Evolutionary conservation across 2,113 vertebrate species (phyloP).

Genomic region (Myotis lucifugus): DNA sequence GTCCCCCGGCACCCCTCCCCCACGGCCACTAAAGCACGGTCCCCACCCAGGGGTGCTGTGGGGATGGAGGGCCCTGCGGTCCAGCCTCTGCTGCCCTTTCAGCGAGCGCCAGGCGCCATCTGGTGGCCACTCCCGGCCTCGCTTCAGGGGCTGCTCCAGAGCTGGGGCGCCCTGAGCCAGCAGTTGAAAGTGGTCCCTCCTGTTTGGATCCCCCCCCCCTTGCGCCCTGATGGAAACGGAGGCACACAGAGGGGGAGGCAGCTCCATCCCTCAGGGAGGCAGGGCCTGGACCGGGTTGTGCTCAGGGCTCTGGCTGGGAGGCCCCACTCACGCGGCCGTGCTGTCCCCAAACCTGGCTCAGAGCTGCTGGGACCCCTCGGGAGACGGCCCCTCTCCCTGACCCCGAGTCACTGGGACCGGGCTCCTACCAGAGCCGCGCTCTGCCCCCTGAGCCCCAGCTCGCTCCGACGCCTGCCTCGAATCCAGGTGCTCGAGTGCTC

Average conservation of each 20-base stretch:
- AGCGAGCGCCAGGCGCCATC: not conserved
- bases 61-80: no score
- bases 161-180: rapidly evolving
- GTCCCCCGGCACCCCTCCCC: not conserved
- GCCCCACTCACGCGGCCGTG: rapidly evolving
- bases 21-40: rapidly evolving
- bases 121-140: not conserved
- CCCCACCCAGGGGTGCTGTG: rapidly evolving
- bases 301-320: not conserved
- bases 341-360: not conserved
- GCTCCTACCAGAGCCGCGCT: rapidly evolving
- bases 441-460: not conserved
- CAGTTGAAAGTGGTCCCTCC: rapidly evolving
- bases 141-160: rapidly evolving
- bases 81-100: no score
- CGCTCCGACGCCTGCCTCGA: rapidly evolving
- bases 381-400: not conserved
- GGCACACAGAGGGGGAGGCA: not conserved
- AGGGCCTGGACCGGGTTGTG: not conserved
- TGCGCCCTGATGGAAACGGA: rapidly evolving
- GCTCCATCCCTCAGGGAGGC: not conserved
- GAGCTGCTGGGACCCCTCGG: rapidly evolving
- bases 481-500: not conserved
- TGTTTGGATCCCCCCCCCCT: rapidly evolving
- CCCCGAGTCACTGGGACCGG: rapidly evolving